Evolutionary conservation across 1,140 invertebrate genomes (phyloP), one percentile per base, ranked within the genome.

Genomic region (Thaumetopoea pityocampa): DNA sequence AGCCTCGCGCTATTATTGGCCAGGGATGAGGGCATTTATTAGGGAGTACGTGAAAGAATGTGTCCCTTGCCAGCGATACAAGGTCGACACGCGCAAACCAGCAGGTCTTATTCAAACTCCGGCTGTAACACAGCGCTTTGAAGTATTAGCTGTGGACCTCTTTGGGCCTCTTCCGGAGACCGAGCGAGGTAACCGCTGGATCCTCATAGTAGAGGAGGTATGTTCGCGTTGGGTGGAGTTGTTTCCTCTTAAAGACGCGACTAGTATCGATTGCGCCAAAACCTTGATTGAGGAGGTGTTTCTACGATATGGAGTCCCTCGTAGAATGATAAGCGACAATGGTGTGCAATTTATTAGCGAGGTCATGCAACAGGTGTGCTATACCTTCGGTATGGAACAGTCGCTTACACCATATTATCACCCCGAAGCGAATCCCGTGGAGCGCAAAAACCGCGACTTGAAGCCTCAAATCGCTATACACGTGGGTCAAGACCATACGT

Each of bases 391-490:
- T 1, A 54, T 80, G 1, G 45, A 44, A 3, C 78, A 83, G 15
- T 36, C 44, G 4, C 37, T 79, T 0, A 73, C 61, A 14, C 67
- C 76, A 0, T 5, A 62, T 1, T 73, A 83, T 42, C 66, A 82
- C 28, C 64, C 82, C 1, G 51, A 66, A 15, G 53, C 69, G 0
- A 85, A 85, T 26, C 74, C 72, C 1, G 67, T 64, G 1, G 81
- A 84, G 50, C 27, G 72, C 1, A 65, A 59, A 22, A 79, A 82
- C 30, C 24, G 67, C 4, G 63, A 74, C 6, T 11, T 83, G n/a
- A 81, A 80, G 37, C 55, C n/a, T 2, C n/a, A n/a, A n/a, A n/a
- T n/a, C n/a, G n/a, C n/a, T n/a, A n/a, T n/a, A n/a, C n/a, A n/a
- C n/a, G n/a, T n/a, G n/a, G n/a, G n/a, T n/a, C n/a, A n/a, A n/a